Base-by-base conservation (phyloP, 2,113 vertebrate genomes). In the Megaleporinus macrocephalus region DNA sequence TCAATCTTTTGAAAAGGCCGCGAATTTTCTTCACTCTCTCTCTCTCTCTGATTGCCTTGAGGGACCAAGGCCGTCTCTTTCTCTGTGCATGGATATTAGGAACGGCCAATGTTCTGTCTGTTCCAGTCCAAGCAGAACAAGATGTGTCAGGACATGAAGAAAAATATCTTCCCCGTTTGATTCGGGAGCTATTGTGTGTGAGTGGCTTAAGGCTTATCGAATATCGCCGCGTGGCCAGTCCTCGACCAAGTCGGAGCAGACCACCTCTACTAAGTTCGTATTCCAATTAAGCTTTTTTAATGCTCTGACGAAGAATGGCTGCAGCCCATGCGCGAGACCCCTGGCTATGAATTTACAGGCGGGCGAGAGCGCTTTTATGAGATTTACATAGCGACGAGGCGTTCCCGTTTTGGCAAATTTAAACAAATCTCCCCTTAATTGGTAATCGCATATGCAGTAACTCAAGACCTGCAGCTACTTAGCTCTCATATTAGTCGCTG, bases 381-480 rank as follows among this genome's bases (percentile, higher is more conserved):
- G 93, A 92, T 94, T 94, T 95, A 86, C 94, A 93, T 91, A 92
- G 90, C 93, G 92, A 88, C 53, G 87, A 94, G 94, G 93, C 93
- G 93, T 93, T 94, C 90, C 91, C 90, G 87, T 87, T 90, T 92
- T 91, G 91, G 94, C 92, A 93, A 92, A 96, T 96, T 96, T 95
- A 96, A 96, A 96, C 95, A 96, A 95, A 96, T 96, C 94, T 95
- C 86, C 86, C 90, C 91, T 96, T 98, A 97, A 98, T 96, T 96
- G 96, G 94, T 93, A 94, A 94, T 96, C 94, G 92, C 94, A 93
- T 92, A 94, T 87, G 94, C 93, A 95, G 94, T 96, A 96, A 96
- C 94, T 96, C 93, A 96, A 95, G 93, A 96, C 92, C 94, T 93
- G 90, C 90, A 93, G 95, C 94, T 93, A 92, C 90, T 92, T 90